A percentile compares a stretch with the other conserved stretches of the same genome.
phyloP scores from a whole-genome alignment of 2,113 vertebrate species.

The Gymnogyps californianus region DNA sequence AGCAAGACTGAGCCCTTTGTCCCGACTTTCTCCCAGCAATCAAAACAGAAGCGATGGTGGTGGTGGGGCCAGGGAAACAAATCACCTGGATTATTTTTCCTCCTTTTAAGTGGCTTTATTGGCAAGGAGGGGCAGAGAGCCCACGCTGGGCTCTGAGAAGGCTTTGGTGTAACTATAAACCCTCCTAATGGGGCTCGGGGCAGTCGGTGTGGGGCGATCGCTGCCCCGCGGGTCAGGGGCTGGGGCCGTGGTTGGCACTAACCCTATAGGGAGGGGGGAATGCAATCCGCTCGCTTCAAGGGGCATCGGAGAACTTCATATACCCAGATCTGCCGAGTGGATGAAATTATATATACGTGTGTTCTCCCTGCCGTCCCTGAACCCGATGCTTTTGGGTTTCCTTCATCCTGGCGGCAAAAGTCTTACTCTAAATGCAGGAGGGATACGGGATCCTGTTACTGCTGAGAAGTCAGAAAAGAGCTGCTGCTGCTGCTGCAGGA shows the following conservation, averaged over 20 bases:
- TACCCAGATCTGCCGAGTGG: not conserved
- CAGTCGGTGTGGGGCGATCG: not conserved
- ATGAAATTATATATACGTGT: not conserved
- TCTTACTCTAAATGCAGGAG: not conserved
- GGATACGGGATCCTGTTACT: not conserved
- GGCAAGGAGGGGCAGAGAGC: not conserved
- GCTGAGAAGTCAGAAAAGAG: not conserved
- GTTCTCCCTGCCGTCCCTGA: not conserved
- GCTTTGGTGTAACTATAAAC: conserved; percentile 36
- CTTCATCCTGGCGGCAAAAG: not conserved
- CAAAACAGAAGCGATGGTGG: not conserved
- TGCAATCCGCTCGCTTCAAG: not conserved
- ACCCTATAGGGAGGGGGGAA: not conserved
- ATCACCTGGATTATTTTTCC: conserved; percentile 47
- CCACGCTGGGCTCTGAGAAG: not conserved
- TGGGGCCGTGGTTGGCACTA: not conserved
- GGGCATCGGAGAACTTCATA: not conserved
- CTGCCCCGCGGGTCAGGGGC: not conserved
- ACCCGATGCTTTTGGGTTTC: not conserved
- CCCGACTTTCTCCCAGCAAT: not conserved
- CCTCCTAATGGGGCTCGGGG: not conserved
- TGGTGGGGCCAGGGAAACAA: not conserved
- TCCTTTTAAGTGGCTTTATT: conserved; percentile 33
- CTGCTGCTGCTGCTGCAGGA: not conserved
- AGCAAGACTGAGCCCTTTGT: not conserved